Percentiles rank a stretch among this genome's conserved stretches.
These are phyloP conservation scores for Cepaea nemoralis DNA, from an alignment of 1,140 invertebrate genomes.

Conservation along the genomic window DNA sequence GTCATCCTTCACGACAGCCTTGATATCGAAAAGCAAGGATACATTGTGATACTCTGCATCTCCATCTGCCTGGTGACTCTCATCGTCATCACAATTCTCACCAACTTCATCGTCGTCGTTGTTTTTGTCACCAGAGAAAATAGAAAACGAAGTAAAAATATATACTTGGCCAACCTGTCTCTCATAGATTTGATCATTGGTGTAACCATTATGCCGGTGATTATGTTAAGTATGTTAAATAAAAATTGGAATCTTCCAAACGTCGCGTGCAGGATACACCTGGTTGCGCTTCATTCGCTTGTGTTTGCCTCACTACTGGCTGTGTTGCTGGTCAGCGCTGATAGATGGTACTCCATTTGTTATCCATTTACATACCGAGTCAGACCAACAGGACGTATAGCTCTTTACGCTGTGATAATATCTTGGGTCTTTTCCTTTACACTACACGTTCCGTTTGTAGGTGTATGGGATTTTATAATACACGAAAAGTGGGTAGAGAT, in stretches of 20 bases:
- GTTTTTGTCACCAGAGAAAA: constrained; percentile 55
- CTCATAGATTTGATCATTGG: constrained; percentile 60
- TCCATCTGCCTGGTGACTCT: constrained; percentile 52
- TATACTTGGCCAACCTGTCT: constrained; percentile 61
- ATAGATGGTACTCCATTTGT: constrained; percentile 63
- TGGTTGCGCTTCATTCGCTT: constrained; percentile 55
- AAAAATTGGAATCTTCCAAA: constrained; percentile 49
- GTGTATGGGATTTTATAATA: constrained; percentile 51
- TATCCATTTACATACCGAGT: constrained; percentile 64
- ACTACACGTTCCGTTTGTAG: constrained; percentile 54
- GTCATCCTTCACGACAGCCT: not conserved
- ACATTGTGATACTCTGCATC: constrained; percentile 43
- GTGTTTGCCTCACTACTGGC: constrained; percentile 58
- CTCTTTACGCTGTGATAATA: constrained; percentile 48
- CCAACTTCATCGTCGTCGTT: constrained; percentile 55
- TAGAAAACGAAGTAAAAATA: constrained; percentile 57
- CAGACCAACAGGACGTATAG: constrained; percentile 54
- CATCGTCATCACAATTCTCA: constrained; percentile 51
- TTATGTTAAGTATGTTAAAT: constrained; percentile 49
- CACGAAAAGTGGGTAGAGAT: constrained; percentile 27
- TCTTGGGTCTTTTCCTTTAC: constrained; percentile 55
- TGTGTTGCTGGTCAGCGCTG: constrained; percentile 60
- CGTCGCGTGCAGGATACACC: constrained; percentile 49
- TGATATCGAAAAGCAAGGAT: constrained; percentile 1
- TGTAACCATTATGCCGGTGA: constrained; percentile 53